Evolutionary conservation across 2,113 vertebrate genomes (phyloP).

Genomic region (Ellobius talpinus): DNA sequence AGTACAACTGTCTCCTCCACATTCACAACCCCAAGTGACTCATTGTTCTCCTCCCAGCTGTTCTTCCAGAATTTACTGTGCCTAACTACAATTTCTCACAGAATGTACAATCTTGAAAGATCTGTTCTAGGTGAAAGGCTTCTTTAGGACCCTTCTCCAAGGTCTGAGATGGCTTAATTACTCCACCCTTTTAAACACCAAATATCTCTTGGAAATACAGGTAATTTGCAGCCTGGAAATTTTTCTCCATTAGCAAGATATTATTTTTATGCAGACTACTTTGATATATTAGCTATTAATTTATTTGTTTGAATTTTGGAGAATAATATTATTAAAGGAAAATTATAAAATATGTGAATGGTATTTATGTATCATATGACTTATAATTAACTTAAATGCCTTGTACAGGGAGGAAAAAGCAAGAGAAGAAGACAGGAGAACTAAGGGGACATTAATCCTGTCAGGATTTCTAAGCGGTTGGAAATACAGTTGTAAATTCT

Average conservation of each 20-base stretch:
- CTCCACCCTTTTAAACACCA: neutral
- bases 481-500: neutral
- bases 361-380: neutral
- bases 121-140: neutral
- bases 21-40: neutral
- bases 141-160: neutral
- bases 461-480: neutral
- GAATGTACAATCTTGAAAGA: neutral
- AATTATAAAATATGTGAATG: neutral
- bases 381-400: neutral
- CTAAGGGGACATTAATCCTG: neutral
- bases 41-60: neutral
- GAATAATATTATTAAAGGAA: neutral
- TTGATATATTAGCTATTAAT: neutral
- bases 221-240: neutral
- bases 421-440: neutral
- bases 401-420: neutral
- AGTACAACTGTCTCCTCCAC: accelerated
- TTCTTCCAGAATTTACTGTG: neutral
- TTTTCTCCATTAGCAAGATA: neutral
- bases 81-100: neutral
- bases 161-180: neutral
- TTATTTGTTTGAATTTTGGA: neutral
- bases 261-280: neutral
- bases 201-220: neutral